Evolutionary conservation across 2,888 invertebrate genomes (phyloP).

Genomic region (Volucella zonaria): DNA sequence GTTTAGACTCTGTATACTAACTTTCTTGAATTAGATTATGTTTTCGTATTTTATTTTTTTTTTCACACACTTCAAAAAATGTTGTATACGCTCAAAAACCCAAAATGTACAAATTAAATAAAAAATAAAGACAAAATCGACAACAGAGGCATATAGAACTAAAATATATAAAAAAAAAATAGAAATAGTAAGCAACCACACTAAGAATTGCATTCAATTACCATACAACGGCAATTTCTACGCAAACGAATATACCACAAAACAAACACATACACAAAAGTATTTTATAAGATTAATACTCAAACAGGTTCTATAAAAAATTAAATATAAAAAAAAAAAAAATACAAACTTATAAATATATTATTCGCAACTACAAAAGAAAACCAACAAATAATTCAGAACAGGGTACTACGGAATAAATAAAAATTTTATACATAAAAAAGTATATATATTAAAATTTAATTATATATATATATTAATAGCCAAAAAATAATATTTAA

Average conservation of each 20-base stretch:
- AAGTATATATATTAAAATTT: constrained; percentile 66
- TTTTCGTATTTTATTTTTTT: constrained; percentile 14
- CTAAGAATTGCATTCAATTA: constrained; percentile 36
- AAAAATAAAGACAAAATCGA: constrained; percentile 35
- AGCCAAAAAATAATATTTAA: constrained; percentile 73
- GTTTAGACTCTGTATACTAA: constrained; percentile 35
- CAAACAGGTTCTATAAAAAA: constrained; percentile 66
- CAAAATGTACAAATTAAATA: constrained; percentile 70
- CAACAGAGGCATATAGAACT: constrained; percentile 47
- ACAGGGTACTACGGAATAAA: constrained; percentile 73
- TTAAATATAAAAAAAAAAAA: constrained; percentile 29
- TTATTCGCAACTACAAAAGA: constrained; percentile 62
- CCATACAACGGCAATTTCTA: constrained; percentile 53
- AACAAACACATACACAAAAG: constrained; percentile 38
- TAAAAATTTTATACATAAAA: constrained; percentile 71
- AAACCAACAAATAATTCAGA: constrained; percentile 69
- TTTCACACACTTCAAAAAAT: constrained; percentile 32
- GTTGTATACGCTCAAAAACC: constrained; percentile 74
- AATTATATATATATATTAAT: constrained; percentile 69
- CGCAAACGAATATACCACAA: constrained; percentile 11
- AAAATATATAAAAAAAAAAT: constrained; percentile 26
- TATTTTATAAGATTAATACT: constrained; percentile 67
- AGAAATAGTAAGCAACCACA: constrained; percentile 19
- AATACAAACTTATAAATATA: constrained; percentile 24
- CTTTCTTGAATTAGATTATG: constrained; percentile 9